These are phyloP conservation scores for Aurelia coerulea DNA, from an alignment of 30 jellyfish, hydroid and myxozoan species.

Conservation along the genomic window DNA sequence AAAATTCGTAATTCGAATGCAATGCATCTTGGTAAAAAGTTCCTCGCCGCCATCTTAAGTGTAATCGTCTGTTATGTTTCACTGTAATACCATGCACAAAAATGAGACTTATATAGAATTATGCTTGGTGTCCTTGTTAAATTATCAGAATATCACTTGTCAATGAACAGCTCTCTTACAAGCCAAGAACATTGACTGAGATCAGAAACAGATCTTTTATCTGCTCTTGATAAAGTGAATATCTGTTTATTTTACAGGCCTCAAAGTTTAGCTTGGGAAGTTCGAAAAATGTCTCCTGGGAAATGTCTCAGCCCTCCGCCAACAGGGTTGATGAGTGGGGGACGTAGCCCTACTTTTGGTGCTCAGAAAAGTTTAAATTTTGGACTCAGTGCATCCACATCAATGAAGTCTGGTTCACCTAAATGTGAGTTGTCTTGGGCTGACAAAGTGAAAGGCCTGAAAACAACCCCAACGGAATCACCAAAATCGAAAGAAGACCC, in stretches of 20 bases:
- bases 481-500: not conserved
- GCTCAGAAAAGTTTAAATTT: constrained; percentile 73
- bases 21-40: too few relatives aligned
- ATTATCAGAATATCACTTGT: too few relatives aligned
- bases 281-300: constrained; percentile 96
- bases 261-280: constrained; percentile 97
- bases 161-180: too few relatives aligned
- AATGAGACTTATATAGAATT: too few relatives aligned
- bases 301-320: constrained; percentile 92
- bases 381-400: constrained; percentile 25
- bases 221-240: too few relatives aligned
- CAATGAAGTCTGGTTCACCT: constrained; percentile 12
- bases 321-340: constrained; percentile 42
- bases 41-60: too few relatives aligned
- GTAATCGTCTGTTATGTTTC: too few relatives aligned
- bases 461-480: constrained; percentile 23
- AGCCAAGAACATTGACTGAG: too few relatives aligned
- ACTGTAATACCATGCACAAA: too few relatives aligned
- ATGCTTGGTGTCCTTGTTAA: too few relatives aligned
- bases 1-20: too few relatives aligned
- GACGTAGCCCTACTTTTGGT: constrained; percentile 83
- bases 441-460: constrained; percentile 86
- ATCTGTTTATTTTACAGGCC: constrained; percentile 60
- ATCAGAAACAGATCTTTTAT: too few relatives aligned
- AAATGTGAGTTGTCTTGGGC: constrained; percentile 87